Base-by-base conservation (phyloP, 2,797 vertebrate species). In the Danio kyathit region DNA sequence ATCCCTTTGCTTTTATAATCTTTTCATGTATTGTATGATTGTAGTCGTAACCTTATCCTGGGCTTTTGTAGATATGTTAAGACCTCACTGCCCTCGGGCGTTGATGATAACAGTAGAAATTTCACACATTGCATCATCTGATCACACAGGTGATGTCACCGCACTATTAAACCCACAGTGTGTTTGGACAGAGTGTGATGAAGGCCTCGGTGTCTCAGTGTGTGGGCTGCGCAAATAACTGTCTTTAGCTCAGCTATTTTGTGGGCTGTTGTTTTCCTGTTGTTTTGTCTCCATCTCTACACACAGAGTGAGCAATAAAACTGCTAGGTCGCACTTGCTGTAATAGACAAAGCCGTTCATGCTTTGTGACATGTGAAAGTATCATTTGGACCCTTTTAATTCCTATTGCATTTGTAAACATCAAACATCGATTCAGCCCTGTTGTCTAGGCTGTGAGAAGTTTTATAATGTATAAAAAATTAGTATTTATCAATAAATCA, bases 61-160 rank as follows among this genome's bases (percentile, higher is more conserved):
- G 11, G 16, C 11, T 21, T 63, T 38, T 48, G 61, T 59, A 41
- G 57, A 46, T 63, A n/a, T 40, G 40, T 46, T 1, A 29, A 9
- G 51, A 60, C 65, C 72, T 52, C 75, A 57, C 38, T 51, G 56
- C 43, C 41, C 65, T 29, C 4, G 1, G 76, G 66, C 8, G 17
- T 52, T 8, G 56, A 41, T 41, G 65, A 60, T 46, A 51, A 40
- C 41, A n/a, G 21, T 16, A 75, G 19, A 77, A 66, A 72, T 43
- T 43, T 66, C 41, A 66, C 67, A 65, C 44, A 67, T 61, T 74
- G 40, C 76, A 60, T 75, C 67, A 80, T 67, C 57, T 71, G 73
- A 70, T 76, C 82, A 49, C 82, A 49, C 64, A 64, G 72, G 72
- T 80, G 82, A 82, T 66, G 75, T 78, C 75, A 78, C 10, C 19